These are phyloP conservation scores for Spheniscus mendiculus DNA, from an alignment of 2,113 vertebrate genomes.

Conservation along the genomic window DNA sequence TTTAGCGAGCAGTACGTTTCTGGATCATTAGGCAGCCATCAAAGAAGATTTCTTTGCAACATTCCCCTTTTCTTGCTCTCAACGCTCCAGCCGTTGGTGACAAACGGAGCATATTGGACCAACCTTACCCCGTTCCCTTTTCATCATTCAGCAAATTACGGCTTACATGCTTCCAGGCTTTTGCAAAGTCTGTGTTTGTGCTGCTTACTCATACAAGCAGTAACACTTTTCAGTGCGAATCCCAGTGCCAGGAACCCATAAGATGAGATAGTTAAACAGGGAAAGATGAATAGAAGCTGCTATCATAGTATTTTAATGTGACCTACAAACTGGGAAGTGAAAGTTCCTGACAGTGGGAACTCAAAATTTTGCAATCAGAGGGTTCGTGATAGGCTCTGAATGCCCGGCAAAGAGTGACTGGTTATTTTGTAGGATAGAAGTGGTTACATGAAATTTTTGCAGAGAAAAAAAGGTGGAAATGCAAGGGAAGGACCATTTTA, in stretches of 20 bases:
- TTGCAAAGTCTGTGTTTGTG: constrained; percentile 8
- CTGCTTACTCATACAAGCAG: not conserved
- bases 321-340: constrained; percentile 52
- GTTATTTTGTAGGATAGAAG: not conserved
- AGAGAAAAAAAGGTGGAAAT: not conserved
- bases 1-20: not conserved
- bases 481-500: not conserved
- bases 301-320: constrained; percentile 12
- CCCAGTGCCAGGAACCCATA: not conserved
- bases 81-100: not conserved
- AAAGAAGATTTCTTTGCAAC: not conserved
- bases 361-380: constrained; percentile 1
- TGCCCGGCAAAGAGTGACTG: not conserved
- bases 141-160: not conserved
- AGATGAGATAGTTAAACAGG: not conserved
- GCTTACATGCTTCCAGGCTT: not conserved
- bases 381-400: not conserved
- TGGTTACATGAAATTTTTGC: not conserved
- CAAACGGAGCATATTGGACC: not conserved
- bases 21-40: not conserved
- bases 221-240: not conserved
- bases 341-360: not conserved
- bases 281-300: constrained; percentile 6
- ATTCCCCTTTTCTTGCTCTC: not conserved
- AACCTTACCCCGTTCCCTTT: not conserved